Evolutionary conservation across 2,113 vertebrate species (phyloP), one percentile per base, ranked within the genome.

Genomic region (Thomomys bottae): DNA sequence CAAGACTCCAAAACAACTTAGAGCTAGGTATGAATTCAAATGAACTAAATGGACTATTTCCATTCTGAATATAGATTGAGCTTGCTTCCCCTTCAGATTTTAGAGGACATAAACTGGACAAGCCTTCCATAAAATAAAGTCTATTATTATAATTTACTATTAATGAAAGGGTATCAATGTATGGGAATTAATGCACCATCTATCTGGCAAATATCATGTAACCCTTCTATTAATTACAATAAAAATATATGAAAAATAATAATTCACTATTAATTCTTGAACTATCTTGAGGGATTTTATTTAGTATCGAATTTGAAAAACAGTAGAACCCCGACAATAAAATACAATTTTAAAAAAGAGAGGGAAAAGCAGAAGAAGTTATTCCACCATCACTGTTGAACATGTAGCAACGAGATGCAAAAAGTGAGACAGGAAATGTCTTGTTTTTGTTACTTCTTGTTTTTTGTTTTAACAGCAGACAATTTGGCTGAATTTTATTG

Each of bases 201-300:
- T n/a, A n/a, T n/a, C n/a, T n/a, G n/a, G n/a, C n/a, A n/a, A n/a
- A n/a, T n/a, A n/a, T n/a, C n/a, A n/a, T n/a, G n/a, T n/a, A n/a
- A n/a, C n/a, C n/a, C n/a, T n/a, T n/a, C n/a, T n/a, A n/a, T n/a
- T n/a, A n/a, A n/a, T n/a, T n/a, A n/a, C n/a, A n/a, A n/a, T n/a
- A n/a, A n/a, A n/a, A n/a, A n/a, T n/a, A n/a, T n/a, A n/a, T n/a
- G n/a, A n/a, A n/a, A n/a, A n/a, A n/a, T n/a, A n/a, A 14, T 57
- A 49, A 57, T 5, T 64, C 71, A 38, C 28, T 70, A 57, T 85
- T 68, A 26, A 57, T 17, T 64, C 9, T 38, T 68, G 23, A 68
- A 57, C 75, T 90, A 90, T 40, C 85, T 59, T 79, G 38, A 93
- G n/a, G 40, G 17, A 68, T 66, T 67, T 78, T 81, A 82, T 11